These are phyloP conservation scores for Eucera pruinosa DNA, from an alignment of 2,888 invertebrate species.

Conservation along the genomic window DNA sequence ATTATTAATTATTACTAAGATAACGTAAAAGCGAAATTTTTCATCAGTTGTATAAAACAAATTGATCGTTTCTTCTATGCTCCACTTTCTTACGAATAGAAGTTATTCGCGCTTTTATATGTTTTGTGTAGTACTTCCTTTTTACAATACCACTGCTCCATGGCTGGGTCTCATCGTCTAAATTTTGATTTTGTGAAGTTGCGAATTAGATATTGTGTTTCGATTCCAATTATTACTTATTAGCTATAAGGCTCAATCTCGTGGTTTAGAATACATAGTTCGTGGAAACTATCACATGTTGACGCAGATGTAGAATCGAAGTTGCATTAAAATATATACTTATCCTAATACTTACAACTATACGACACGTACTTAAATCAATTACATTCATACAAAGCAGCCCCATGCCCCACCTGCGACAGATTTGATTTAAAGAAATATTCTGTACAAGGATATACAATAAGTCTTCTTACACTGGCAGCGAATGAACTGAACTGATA, in stretches of 20 bases:
- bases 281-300: constrained; percentile 69
- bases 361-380: constrained; percentile 69
- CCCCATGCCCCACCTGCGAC: constrained; percentile 75
- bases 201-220: constrained; percentile 55
- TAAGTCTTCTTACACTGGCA: constrained; percentile 72
- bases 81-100: constrained; percentile 13
- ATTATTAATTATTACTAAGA: constrained; percentile 36
- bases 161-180: constrained; percentile 57
- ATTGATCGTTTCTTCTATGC: constrained; percentile 12
- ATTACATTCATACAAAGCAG: constrained; percentile 73
- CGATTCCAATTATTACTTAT: constrained; percentile 60
- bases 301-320: constrained; percentile 69
- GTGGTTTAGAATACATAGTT: constrained; percentile 67
- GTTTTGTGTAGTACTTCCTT: constrained; percentile 24
- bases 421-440: constrained; percentile 68
- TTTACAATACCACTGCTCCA: constrained; percentile 61
- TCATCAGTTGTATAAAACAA: constrained; percentile 42
- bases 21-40: constrained; percentile 31
- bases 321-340: constrained; percentile 70
- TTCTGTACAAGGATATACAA: constrained; percentile 75
- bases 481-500: constrained; percentile 78
- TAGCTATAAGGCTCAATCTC: constrained; percentile 74
- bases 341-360: constrained; percentile 75
- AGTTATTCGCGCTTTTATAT: constrained; percentile 5
- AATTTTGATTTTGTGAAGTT: constrained; percentile 70